Evolutionary conservation across 2,113 vertebrate species (phyloP), one percentile per base, ranked within the genome.

Genomic region (Thunnus thynnus): DNA sequence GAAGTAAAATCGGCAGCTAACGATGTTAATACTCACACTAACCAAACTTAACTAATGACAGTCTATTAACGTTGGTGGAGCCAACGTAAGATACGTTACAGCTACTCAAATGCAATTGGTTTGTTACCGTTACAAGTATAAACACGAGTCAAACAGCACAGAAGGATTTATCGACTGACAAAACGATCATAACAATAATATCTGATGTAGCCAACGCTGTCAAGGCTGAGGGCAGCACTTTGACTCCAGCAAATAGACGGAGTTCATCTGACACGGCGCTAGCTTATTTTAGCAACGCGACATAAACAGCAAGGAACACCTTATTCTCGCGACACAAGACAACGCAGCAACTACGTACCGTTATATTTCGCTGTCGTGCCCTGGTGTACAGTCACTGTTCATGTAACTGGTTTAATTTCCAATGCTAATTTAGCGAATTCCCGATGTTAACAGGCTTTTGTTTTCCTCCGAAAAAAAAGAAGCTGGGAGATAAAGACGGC

Each of bases 221-320:
- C 65, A 64, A 22, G 17, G 78, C 72, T 80, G 47, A 50, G 18
- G 63, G 77, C 16, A 81, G 60, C 67, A 8, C 60, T 78, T 18
- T 55, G 61, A 36, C 78, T 91, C 90, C 91, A 92, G 91, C 73
- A 94, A 92, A 90, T 93, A 93, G 88, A 91, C 93, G 93, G 89
- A 71, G 87, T 80, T 91, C 89, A 84, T 82, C 50, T 76, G 86
- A 90, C 36, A 41, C 72, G 78, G 78, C 44, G 85, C 80, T 90
- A 86, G 82, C 88, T 84, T 78, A 56, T 85, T 80, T 85, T 78
- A 86, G 80, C 77, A 86, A 27, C 32, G 46, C 76, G 80, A 80
- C 72, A 80, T 47, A 77, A 86, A 85, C 72, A 72, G 68, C 51
- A 12, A 68, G 17, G 51, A 36, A 22, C 54, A 61, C 20, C 20